Evolutionary conservation across 2,888 invertebrate genomes (phyloP).

Genomic region (Eristalinus aeneus): DNA sequence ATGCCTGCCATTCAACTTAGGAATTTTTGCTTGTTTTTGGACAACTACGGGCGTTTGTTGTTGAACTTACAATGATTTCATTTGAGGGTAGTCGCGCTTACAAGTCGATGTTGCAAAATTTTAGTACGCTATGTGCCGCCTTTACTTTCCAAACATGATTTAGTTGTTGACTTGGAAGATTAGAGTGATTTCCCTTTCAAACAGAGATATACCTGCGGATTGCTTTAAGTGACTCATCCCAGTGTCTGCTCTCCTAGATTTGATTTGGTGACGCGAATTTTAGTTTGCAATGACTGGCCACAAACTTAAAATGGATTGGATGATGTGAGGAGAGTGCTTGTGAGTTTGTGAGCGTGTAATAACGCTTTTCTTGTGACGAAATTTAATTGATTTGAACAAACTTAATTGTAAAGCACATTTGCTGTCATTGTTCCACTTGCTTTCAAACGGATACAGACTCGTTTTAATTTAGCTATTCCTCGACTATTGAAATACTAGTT

Average conservation of each 20-base stretch:
- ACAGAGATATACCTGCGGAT: not conserved
- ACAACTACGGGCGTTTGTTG: constrained; percentile 38
- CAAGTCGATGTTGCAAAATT: constrained; percentile 42
- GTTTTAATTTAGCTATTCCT: no score
- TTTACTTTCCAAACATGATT: not conserved
- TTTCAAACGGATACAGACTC: no score
- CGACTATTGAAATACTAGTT: no score
- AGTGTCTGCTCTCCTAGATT: not conserved
- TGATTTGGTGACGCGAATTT: not conserved
- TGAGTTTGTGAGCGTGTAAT: no score
- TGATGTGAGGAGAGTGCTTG: no score
- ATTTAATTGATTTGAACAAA: no score
- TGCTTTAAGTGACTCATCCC: not conserved
- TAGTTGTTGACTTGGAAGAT: not conserved
- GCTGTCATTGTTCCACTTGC: no score
- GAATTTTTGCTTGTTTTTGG: constrained; percentile 24
- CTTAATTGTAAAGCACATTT: no score
- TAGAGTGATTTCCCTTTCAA: not conserved
- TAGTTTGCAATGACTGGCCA: not conserved
- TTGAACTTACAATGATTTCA: constrained; percentile 51
- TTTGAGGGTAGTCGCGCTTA: constrained; percentile 19
- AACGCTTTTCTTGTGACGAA: no score
- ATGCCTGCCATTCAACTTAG: constrained; percentile 60
- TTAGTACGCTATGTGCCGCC: no score
- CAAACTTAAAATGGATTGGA: no score